A percentile compares a stretch with the other conserved stretches of the same genome.
phyloP scores from a whole-genome alignment of 2,113 vertebrate species.

The Microcebus tavaratra region DNA sequence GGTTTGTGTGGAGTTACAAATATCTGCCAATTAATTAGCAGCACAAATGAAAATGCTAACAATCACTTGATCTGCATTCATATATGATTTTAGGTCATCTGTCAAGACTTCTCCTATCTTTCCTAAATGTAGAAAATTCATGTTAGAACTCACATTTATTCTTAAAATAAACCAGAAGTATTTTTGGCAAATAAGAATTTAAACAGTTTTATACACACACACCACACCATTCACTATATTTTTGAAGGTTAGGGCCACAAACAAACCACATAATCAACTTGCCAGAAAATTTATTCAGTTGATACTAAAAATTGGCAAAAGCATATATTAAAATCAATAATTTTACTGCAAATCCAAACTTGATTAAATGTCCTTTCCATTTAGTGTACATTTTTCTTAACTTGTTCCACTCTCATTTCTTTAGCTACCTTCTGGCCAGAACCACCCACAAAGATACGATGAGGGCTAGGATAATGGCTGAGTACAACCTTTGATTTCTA shows the following conservation, averaged over 20 bases:
- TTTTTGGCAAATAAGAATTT: slow-evolving; percentile 21
- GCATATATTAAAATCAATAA: neutral
- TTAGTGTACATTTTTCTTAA: neutral
- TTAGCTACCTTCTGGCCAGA: neutral
- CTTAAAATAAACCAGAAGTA: slow-evolving; percentile 46
- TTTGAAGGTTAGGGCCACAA: slow-evolving; percentile 21
- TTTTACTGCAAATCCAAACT: neutral
- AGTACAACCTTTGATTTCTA: neutral
- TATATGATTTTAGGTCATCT: slow-evolving; percentile 23
- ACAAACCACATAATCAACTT: neutral
- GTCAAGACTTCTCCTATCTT: slow-evolving; percentile 11
- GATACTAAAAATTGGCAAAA: neutral
- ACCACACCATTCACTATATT: neutral
- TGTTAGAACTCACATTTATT: slow-evolving; percentile 7
- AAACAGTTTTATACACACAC: neutral
- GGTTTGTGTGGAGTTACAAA: slow-evolving; percentile 14
- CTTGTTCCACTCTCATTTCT: neutral
- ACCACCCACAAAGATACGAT: neutral
- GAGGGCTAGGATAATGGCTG: neutral
- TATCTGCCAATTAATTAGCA: slow-evolving; percentile 58
- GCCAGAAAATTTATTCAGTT: neutral
- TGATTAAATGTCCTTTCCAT: neutral
- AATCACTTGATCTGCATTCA: slow-evolving; percentile 43
- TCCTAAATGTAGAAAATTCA: slow-evolving; percentile 29
- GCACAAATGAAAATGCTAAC: slow-evolving; percentile 35